Base-by-base conservation (phyloP, 2,797 vertebrate genomes). In the Hypotaenidia philippensis region DNA sequence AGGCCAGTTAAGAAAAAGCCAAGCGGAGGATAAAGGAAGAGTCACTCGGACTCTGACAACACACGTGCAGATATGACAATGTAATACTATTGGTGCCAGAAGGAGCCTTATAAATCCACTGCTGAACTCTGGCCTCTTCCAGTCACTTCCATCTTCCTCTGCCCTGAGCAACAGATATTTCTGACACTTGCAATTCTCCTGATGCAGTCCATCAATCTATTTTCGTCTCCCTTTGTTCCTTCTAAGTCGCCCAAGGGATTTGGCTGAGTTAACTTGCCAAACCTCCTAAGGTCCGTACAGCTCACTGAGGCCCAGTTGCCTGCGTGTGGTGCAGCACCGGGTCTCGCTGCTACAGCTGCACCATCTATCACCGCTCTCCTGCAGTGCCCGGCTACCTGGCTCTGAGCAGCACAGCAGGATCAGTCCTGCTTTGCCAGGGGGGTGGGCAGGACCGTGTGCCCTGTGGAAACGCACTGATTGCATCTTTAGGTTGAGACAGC, bases 161-260 rank as follows among this genome's bases (percentile, higher is more conserved):
- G 83, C 94, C 83, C 83, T 63, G 66, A 90, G 93, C 96, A 94
- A 86, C 89, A 91, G 94, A 95, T 91, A 97, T 82, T 94, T 95
- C 74, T 94, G 91, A 94, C 95, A 90, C 91, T 90, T 70, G 80
- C 77, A 90, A 94, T 96, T 93, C 96, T 94, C 93, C 94, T 60
- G 93, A 93, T 87, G 64, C 85, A 89, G 68, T 29, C 91, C 87
- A 93, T 96, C 94, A 83, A 96, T 96, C 93, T 84, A 52, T 70
- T 94, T 94, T 93, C 82, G 83, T 82, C 89, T 96, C 85, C 71
- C 83, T 97, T 96, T 95, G 77, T 93, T 94, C 74, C 70, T 77
- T 45, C 47, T 19, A 32, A 90, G 89, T 38, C 3, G 3, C 85
- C 49, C 0, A 0, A 82, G 87, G 74, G 93, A 80, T 89, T 60